Evolutionary conservation across 2,797 vertebrate species (phyloP).

Genomic region (Fundulus diaphanus): DNA sequence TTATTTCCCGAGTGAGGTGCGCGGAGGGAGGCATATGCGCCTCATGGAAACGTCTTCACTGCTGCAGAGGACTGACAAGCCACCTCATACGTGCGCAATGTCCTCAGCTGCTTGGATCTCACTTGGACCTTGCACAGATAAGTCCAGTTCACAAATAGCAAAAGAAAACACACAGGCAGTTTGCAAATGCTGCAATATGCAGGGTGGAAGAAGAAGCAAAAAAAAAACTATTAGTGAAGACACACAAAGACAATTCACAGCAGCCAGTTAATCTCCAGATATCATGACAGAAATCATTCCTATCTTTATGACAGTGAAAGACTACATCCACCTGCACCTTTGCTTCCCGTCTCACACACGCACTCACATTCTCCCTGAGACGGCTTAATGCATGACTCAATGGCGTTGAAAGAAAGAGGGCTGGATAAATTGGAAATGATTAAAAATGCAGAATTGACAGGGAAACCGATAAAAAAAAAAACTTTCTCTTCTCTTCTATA

Average conservation of each 20-base stretch:
- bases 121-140: constrained; percentile 51
- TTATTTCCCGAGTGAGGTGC: constrained; percentile 71
- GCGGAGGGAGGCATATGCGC: constrained; percentile 70
- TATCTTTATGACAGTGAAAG: constrained; percentile 68
- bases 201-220: constrained; percentile 17
- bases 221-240: constrained; percentile 48
- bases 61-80: constrained; percentile 71
- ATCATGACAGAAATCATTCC: constrained; percentile 77
- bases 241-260: constrained; percentile 63
- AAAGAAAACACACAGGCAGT: constrained; percentile 41
- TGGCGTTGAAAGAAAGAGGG: constrained; percentile 70
- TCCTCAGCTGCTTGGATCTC: constrained; percentile 51
- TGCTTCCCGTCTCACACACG: constrained; percentile 60
- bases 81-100: constrained; percentile 56
- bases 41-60: constrained; percentile 75
- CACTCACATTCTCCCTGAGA: constrained; percentile 62
- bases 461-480: constrained; percentile 77
- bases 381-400: constrained; percentile 78
- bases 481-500: constrained; percentile 78
- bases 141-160: constrained; percentile 53
- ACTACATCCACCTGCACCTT: constrained; percentile 69
- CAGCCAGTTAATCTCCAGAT: constrained; percentile 72
- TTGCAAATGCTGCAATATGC: constrained; percentile 49
- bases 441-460: constrained; percentile 86
- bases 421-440: constrained; percentile 82